phyloP scores from a whole-genome alignment of 2,888 invertebrate genomes.

The Hirtodrosophila trivittata region DNA sequence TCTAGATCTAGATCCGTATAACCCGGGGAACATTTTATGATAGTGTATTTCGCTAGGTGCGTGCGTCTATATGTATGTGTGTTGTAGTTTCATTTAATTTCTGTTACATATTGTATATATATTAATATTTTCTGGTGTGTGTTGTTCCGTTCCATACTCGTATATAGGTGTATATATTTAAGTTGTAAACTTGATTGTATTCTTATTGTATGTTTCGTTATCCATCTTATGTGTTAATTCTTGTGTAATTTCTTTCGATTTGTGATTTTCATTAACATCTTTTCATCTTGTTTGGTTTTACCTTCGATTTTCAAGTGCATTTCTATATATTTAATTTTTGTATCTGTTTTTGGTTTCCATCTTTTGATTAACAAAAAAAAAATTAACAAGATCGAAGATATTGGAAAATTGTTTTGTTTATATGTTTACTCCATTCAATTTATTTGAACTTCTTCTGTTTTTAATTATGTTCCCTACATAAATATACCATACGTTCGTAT shows the following conservation, averaged over 20 bases:
- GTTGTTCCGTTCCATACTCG: neutral
- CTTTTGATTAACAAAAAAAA: slow-evolving; percentile 14
- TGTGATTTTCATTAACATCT: slow-evolving; percentile 23
- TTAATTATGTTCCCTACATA: slow-evolving; percentile 19
- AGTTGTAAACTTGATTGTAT: slow-evolving; percentile 70
- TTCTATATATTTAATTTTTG: slow-evolving; percentile 25
- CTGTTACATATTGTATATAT: slow-evolving; percentile 29
- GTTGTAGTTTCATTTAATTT: slow-evolving; percentile 31
- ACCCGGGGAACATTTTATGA: slow-evolving; percentile 42
- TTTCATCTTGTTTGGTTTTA: slow-evolving; percentile 10
- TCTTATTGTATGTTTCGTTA: slow-evolving; percentile 62
- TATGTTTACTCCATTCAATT: too few species aligned
- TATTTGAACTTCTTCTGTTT: slow-evolving; percentile 36
- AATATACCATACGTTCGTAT: slow-evolving; percentile 35
- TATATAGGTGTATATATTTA: slow-evolving; percentile 35
- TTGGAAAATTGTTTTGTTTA: slow-evolving; percentile 13
- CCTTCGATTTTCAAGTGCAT: slow-evolving; percentile 15
- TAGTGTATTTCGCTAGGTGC: slow-evolving; percentile 63
- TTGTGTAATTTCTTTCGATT: slow-evolving; percentile 15
- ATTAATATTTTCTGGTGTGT: slow-evolving; percentile 3
- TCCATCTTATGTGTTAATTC: slow-evolving; percentile 25
- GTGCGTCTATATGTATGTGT: slow-evolving; percentile 56
- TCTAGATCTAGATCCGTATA: too few species aligned
- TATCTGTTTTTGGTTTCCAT: slow-evolving; percentile 8
- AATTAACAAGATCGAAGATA: slow-evolving; percentile 7